A percentile compares a stretch with the other conserved stretches of the same genome.
These are phyloP conservation scores for Phorcus lineatus DNA, from an alignment of 2,888 invertebrate species.

Conservation along the genomic window DNA sequence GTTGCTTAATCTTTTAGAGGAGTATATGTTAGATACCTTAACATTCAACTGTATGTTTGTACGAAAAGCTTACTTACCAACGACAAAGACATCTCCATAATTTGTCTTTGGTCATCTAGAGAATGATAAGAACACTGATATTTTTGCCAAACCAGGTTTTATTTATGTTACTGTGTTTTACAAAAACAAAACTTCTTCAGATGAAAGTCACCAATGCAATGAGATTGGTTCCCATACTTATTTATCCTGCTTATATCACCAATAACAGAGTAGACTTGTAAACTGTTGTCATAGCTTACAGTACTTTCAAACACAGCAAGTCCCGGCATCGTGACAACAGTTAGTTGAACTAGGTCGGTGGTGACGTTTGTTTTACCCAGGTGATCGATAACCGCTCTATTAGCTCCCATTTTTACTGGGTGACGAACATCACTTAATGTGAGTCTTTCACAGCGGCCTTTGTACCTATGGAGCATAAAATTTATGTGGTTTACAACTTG, in stretches of 20 bases:
- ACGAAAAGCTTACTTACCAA: too few species aligned
- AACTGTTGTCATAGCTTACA: neutral
- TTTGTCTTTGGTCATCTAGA: too few species aligned
- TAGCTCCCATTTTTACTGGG: neutral
- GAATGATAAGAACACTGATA: too few species aligned
- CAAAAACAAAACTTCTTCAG: neutral
- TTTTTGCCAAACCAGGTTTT: too few species aligned
- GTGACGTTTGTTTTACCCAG: neutral
- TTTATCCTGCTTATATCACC: neutral
- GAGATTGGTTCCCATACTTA: neutral
- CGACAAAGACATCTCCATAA: too few species aligned
- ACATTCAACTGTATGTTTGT: too few species aligned
- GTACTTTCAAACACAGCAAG: slow-evolving; percentile 27
- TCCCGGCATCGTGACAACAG: slow-evolving; percentile 16
- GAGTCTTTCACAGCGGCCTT: neutral
- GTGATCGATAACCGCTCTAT: neutral
- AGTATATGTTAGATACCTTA: too few species aligned
- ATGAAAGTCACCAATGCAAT: neutral
- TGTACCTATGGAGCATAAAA: neutral
- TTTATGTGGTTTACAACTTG: slow-evolving; percentile 23
- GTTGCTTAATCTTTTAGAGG: too few species aligned
- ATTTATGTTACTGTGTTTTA: neutral
- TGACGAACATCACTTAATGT: neutral
- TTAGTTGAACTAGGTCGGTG: slow-evolving; percentile 6
- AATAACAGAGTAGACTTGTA: neutral